These are phyloP conservation scores for Rhinophrynus dorsalis DNA, from an alignment of 2,797 vertebrate genomes.

Conservation along the genomic window DNA sequence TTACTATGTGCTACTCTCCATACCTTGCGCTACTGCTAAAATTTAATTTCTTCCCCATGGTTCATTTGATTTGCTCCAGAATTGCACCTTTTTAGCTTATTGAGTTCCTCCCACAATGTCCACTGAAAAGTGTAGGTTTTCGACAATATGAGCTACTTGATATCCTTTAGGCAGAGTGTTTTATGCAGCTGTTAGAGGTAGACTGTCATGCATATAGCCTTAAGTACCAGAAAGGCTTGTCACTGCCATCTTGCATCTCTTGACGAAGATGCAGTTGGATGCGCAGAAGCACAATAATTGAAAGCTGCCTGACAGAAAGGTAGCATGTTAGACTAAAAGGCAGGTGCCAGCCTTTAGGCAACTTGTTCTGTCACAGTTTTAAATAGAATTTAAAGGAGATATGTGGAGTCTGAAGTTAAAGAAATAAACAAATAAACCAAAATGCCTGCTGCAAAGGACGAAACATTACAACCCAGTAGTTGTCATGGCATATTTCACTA, in stretches of 20 bases:
- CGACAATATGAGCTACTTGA: conserved; percentile 41
- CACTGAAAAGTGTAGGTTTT: conserved; percentile 43
- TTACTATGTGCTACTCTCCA: no score
- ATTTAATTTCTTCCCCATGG: no score
- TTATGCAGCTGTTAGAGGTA: conserved; percentile 55
- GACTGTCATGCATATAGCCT: conserved; percentile 51
- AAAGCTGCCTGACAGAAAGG: conserved; percentile 61
- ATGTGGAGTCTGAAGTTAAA: conserved; percentile 1
- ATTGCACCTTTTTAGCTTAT: no score
- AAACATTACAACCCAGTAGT: background rate
- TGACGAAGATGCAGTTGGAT: conserved; percentile 62
- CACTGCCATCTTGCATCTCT: conserved; percentile 55
- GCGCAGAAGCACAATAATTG: conserved; percentile 46
- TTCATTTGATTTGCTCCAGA: no score
- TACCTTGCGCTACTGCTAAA: no score
- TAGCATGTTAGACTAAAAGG: conserved; percentile 59
- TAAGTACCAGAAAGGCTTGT: conserved; percentile 54
- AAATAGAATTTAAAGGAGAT: conserved; percentile 54
- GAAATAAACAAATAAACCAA: conserved; percentile 25
- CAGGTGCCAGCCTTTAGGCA: conserved; percentile 63
- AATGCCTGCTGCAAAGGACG: conserved; percentile 15
- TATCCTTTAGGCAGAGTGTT: conserved; percentile 43
- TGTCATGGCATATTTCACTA: background rate
- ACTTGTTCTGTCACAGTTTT: conserved; percentile 56
- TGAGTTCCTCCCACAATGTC: no score